Percentiles rank a stretch among this genome's conserved stretches.
Evolutionary conservation across 2,888 invertebrate species (phyloP).

Genomic region (Andrena hattorfiana): DNA sequence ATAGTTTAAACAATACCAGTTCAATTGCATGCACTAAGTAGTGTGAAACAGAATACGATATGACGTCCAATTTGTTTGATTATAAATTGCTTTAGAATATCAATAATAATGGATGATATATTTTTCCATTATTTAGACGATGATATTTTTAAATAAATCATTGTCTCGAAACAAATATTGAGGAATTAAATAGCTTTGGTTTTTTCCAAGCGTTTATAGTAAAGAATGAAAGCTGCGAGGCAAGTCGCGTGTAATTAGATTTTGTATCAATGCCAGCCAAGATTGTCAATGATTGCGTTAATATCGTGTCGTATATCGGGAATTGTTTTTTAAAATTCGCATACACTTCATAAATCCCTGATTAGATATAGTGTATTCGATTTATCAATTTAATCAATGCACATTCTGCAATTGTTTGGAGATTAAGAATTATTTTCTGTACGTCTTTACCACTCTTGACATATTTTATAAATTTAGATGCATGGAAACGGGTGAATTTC

Average conservation of each 20-base stretch:
- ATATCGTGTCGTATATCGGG: slow-evolving; percentile 1
- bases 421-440: neutral
- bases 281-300: neutral
- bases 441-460: neutral
- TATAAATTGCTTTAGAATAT: neutral
- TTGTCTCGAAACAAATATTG: neutral
- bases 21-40: neutral
- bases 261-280: slow-evolving; percentile 17
- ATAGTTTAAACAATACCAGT: neutral
- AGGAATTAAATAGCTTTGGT: neutral
- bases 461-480: neutral
- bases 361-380: neutral
- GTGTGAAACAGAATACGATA: neutral
- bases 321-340: slow-evolving; percentile 1
- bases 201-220: too few relatives aligned
- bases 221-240: neutral
- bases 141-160: neutral
- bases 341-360: neutral
- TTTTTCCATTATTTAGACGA: neutral
- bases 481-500: too few relatives aligned
- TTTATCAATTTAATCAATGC: neutral
- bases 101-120: neutral
- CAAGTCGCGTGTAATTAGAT: neutral
- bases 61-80: neutral
- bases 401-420: neutral